Base-by-base conservation (phyloP, 2,888 invertebrate genomes). In the Acleris emargana region DNA sequence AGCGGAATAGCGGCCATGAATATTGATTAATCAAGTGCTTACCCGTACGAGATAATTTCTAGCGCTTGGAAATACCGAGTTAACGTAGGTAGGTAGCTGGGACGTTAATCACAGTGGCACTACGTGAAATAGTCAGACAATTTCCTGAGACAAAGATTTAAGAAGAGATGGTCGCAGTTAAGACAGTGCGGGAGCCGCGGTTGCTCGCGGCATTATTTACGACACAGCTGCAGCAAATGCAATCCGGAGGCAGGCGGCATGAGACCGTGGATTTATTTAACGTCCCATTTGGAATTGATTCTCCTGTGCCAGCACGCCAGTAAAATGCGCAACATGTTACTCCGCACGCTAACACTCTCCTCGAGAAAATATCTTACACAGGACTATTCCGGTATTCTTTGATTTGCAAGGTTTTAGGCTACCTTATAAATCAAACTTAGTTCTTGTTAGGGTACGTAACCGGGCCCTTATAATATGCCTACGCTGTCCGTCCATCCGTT, bases 251-350 rank as follows among this genome's bases (percentile, higher is more conserved):
- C 75, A 73, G 73, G 71, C 73, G 72, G 73, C 73, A 71, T 72
- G 74, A 75, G 76, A 77, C 76, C 76, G 72, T 64, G 73, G 76
- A 83, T 84, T 82, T 83, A 81, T 81, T 76, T 77, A 69, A 72
- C 75, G 75, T 76, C 69, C 74, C 74, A 72, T 70, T 71, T 75
- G 73, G 74, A 79, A 82, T 78, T 76, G 80, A 80, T 79, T 76
- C 70, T 71, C 73, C 60, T 64, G 72, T 72, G 73, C 72, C 62
- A 68, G 68, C 68, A 77, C 71, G 72, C 73, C 75, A 78, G 78
- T 77, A 78, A 75, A 78, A 73, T 71, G 71, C 68, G 71, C 72
- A 74, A 75, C 73, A 72, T 71, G 71, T 74, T 69, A 72, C 69
- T 67, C 52, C 38, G 50, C 67, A 58, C 67, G 61, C 59, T 38